Conservation (phyloP, 2,113 vertebrate genomes). For the Amblyornis subalaris region DNA sequence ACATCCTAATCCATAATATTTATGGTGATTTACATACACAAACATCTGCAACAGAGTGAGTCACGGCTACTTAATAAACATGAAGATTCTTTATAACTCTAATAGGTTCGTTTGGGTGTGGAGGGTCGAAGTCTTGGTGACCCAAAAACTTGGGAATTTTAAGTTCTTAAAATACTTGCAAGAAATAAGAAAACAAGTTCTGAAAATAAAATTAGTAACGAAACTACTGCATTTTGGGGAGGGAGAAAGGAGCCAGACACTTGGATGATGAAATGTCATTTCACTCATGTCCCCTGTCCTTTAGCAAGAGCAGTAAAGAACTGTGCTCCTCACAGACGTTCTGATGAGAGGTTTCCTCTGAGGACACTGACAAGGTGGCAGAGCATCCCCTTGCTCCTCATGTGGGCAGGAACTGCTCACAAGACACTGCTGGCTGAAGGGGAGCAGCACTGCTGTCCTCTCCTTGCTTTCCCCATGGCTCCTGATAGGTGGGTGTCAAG, state of each 20-base stretch:
- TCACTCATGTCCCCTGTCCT: background rate
- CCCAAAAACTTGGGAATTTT: background rate
- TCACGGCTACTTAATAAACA: slow-evolving; percentile 45
- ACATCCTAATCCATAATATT: slow-evolving; percentile 2
- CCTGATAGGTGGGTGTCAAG: background rate
- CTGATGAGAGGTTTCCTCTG: background rate
- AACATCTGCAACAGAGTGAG: slow-evolving; percentile 28
- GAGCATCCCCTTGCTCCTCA: background rate
- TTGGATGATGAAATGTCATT: background rate
- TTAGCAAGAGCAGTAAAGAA: background rate
- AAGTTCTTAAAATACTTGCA: background rate
- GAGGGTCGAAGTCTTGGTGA: background rate
- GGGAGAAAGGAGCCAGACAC: background rate
- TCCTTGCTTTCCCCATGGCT: background rate
- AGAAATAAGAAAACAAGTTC: background rate
- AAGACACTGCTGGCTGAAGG: background rate
- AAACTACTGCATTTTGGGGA: background rate
- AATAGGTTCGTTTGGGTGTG: background rate
- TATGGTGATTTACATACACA: slow-evolving; percentile 9
- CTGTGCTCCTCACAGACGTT: background rate
- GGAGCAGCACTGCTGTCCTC: background rate
- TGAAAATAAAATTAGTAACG: background rate
- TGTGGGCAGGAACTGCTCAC: background rate
- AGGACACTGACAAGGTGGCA: background rate
- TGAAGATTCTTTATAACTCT: background rate